These are phyloP conservation scores for Vandiemenella viatica DNA, from an alignment of 2,888 invertebrate species.

Conservation along the genomic window DNA sequence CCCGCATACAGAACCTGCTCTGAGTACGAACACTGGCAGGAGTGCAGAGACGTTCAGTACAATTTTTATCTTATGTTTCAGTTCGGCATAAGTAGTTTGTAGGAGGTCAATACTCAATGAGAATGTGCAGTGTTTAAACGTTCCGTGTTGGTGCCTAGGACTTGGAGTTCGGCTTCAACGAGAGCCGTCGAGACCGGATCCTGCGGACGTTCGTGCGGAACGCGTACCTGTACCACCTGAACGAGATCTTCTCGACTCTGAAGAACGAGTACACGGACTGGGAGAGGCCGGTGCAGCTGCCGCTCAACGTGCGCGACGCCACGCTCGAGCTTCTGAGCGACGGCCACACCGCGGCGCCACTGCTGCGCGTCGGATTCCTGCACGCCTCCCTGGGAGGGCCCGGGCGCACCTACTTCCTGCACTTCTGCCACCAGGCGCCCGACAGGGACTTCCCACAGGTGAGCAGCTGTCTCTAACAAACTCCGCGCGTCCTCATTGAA, in stretches of 20 bases:
- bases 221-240: constrained; percentile 85
- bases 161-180: constrained; percentile 79
- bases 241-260: constrained; percentile 86
- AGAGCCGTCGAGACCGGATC: constrained; percentile 59
- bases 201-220: constrained; percentile 82
- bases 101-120: too few relatives aligned
- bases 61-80: too few relatives aligned
- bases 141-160: constrained; percentile 20
- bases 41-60: too few relatives aligned
- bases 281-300: constrained; percentile 77
- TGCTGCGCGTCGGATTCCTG: constrained; percentile 62
- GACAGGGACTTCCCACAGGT: constrained; percentile 68
- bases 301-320: constrained; percentile 70
- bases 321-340: constrained; percentile 79
- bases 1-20: too few relatives aligned
- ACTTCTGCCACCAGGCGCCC: constrained; percentile 73
- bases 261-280: constrained; percentile 94
- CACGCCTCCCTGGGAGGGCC: constrained; percentile 65
- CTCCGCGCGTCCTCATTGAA: too few relatives aligned
- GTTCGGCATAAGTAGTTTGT: too few relatives aligned
- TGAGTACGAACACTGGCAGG: too few relatives aligned
- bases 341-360: constrained; percentile 77
- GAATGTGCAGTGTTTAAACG: too few relatives aligned
- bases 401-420: constrained; percentile 72
- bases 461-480: constrained; percentile 18